Base-by-base conservation (phyloP, 1,140 invertebrate species). In the Trachelipus rathkii region DNA sequence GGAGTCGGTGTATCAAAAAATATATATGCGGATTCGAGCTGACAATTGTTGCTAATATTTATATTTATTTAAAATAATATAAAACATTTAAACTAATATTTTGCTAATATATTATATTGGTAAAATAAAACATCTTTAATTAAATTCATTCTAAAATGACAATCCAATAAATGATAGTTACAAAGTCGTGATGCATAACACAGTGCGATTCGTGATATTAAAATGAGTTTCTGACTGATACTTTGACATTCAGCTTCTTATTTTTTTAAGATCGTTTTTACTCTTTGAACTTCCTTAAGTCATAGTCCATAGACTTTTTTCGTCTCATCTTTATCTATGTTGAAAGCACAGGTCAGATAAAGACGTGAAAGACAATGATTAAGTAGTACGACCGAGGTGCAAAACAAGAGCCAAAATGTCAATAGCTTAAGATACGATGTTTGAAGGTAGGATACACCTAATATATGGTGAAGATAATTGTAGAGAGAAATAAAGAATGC, bases 391-490 rank as follows among this genome's bases (percentile, higher is more conserved):
- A 33, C 4, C 7, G 53, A n/a, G 4, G 53, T 74, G 72, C 11
- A 66, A 11, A 3, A 74, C 6, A 74, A 46, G 5, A 74, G 72
- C 72, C 72, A 67, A 13, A n/a, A 74, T 74, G 15, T 74, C 44
- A 10, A 74, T 60, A 43, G 21, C 60, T 24, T 74, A 15, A 74
- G 33, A n/a, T 74, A 74, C 0, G 72, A 66, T 8, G 72, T 60
- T 24, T 60, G 72, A 3, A 33, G 33, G 33, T 33, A 33, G 33
- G 33, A 3, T 1, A 33, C 2, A 33, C 33, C 33, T 33, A 6
- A 33, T 3, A 33, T 3, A 33, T n/a, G n/a, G n/a, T n/a, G n/a
- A n/a, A n/a, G n/a, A n/a, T n/a, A n/a, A n/a, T n/a, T n/a, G n/a
- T n/a, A n/a, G n/a, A n/a, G n/a, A n/a, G n/a, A n/a, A n/a, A n/a